Base-by-base conservation (phyloP, 2,888 invertebrate species). In the Agrochola macilenta region DNA sequence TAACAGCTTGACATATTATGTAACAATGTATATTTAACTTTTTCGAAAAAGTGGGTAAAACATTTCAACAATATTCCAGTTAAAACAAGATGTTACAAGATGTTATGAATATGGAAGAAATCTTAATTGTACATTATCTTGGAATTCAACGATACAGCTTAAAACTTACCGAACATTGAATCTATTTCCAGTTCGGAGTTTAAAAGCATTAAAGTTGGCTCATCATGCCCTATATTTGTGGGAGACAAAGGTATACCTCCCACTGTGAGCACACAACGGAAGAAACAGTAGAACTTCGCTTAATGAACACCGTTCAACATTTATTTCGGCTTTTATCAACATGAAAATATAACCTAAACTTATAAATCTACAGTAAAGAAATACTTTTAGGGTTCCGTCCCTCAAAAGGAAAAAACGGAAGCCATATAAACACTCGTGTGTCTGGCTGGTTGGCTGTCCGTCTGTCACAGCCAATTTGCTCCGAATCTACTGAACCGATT, bases 131-230 rank as follows among this genome's bases (percentile, higher is more conserved):
- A 23, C 17, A 54, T 23, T 54, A 20, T 49, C 58, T 60, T n/a
- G 20, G 52, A 82, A 70, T 3, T 46, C 9, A 69, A 71, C 60
- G 49, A 58, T 54, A 52, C 30, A 74, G 57, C 52, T 60, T 30
- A 52, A 54, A 78, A 30, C 17, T 39, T 52, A 52, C n/a, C 9
- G 39, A 74, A 43, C 69, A 74, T 70, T 64, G 49, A 76, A 54
- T 73, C 72, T 81, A 83, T 88, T 88, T 83, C 70, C 70, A 85
- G 82, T 84, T 71, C 66, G 58, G 46, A 60, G 64, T 84, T 84
- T 82, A 82, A 81, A 83, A 83, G 78, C 79, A 85, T 79, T 83
- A 87, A 81, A 82, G 75, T 80, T 71, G 54, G 39, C 69, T 76
- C 69, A 79, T 69, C 79, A 65, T 78, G 78, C 74, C 82, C 82